A percentile compares a stretch with the other conserved stretches of the same genome.
Conservation (phyloP, 1,140 invertebrate species). For the Bilobella aurantiaca region DNA sequence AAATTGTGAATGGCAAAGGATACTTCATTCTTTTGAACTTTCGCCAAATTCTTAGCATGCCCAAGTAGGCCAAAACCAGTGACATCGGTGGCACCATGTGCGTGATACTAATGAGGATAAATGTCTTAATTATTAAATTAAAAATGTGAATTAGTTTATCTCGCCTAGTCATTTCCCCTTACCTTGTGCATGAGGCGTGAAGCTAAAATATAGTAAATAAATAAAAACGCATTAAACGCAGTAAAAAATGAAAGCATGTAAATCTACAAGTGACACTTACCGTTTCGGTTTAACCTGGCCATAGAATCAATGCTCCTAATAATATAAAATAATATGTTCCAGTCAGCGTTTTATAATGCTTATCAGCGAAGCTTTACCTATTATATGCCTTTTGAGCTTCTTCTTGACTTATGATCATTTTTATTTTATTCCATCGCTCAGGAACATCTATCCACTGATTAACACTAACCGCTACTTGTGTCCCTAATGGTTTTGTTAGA, state of each 20-base stretch:
- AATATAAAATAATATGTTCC: too few relatives aligned
- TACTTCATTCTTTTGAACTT: conserved; percentile 93
- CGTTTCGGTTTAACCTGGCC: conserved; percentile 84
- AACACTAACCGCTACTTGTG: conserved; percentile 91
- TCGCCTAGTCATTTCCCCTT: too few relatives aligned
- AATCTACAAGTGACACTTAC: conserved; percentile 41
- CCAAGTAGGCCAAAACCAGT: conserved; percentile 93
- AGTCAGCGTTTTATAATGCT: too few relatives aligned
- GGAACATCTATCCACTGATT: conserved; percentile 95
- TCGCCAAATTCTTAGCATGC: conserved; percentile 90
- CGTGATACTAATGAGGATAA: conserved; percentile 62
- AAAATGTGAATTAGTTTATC: background rate
- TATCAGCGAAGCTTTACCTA: too few relatives aligned
- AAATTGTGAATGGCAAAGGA: conserved; percentile 96
- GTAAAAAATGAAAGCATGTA: too few relatives aligned
- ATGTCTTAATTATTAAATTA: background rate
- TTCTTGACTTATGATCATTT: conserved; percentile 87
- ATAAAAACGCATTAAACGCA: too few relatives aligned
- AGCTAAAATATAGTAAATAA: conserved; percentile 48
- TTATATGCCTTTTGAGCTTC: conserved; percentile 91
- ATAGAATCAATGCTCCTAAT: conserved; percentile 96
- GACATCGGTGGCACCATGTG: conserved; percentile 93
- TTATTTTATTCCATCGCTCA: conserved; percentile 91
- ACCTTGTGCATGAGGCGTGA: conserved; percentile 94
- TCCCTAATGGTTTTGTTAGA: conserved; percentile 90